Conservation (phyloP, 2,797 vertebrate genomes). For the Acanthornis magna region DNA sequence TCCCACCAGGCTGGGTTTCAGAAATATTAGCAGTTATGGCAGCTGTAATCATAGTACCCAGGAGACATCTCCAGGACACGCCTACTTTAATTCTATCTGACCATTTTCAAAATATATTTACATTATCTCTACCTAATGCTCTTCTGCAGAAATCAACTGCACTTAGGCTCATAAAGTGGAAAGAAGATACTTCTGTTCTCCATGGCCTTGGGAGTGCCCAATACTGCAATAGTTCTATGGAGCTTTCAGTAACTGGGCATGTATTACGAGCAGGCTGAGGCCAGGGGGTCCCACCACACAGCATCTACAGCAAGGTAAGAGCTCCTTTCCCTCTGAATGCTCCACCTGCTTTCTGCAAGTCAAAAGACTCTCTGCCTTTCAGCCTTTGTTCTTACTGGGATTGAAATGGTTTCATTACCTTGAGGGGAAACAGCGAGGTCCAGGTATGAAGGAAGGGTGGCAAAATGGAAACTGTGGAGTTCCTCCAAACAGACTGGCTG, state of each 20-base stretch:
- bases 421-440: conserved; percentile 72
- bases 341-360: background rate
- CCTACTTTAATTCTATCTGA: background rate
- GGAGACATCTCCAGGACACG: background rate
- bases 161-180: background rate
- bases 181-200: background rate
- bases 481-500: conserved; percentile 60
- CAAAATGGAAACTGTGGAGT: conserved; percentile 63
- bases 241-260: background rate
- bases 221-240: background rate
- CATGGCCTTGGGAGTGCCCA: background rate
- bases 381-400: background rate
- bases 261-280: background rate
- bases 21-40: background rate
- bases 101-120: background rate
- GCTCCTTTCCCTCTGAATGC: background rate
- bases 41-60: background rate
- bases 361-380: background rate
- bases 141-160: background rate
- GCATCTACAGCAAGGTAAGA: background rate
- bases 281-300: background rate
- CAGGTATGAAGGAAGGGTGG: conserved; percentile 68
- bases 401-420: conserved; percentile 71
- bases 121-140: background rate
- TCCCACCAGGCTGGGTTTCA: background rate